Base-by-base conservation (phyloP, 2,113 vertebrate genomes). In the Lophochroa leadbeateri region DNA sequence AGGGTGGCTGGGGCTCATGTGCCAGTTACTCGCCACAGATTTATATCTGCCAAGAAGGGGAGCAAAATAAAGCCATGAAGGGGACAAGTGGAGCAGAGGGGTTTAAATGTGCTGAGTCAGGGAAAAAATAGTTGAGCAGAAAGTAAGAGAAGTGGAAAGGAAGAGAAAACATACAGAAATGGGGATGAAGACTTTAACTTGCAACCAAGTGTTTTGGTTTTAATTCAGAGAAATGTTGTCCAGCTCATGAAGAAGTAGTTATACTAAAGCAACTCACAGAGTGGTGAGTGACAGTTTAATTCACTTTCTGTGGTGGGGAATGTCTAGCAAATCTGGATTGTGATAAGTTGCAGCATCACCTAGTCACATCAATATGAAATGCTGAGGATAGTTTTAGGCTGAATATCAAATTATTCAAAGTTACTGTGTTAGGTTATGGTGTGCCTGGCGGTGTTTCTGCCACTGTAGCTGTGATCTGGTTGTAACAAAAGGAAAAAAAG, bases 211-310 rank as follows among this genome's bases (percentile, higher is more conserved):
- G n/a, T 86, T 85, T 80, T 91, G 86, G 4, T 88, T 92, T 86
- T 92, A 84, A 86, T 84, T 92, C 60, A 67, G 61, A 64, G 57
- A 39, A 82, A n/a, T 39, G 29, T 72, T 87, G 78, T 91, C 70
- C 55, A 25, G 9, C 74, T 92, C 20, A 1, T 37, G 74, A 67
- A 84, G 74, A 47, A 84, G 18, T 47, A 68, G 76, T 76, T 95
- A 67, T 2, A 75, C 27, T 53, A 53, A 41, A 77, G 83, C 46
- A 67, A 68, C 60, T 90, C 64, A 44, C 71, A 81, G 5, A 16
- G 88, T 39, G 69, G 63, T 86, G 92, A 95, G 72, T 95, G 93
- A 90, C 87, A 95, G 82, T 96, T 96, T 89, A 96, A 97, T 96
- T 96, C 88, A 71, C 64, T 92, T 95, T 79, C 86, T 75, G 71